Percentiles rank a stretch among this genome's conserved stretches.
phyloP scores from a whole-genome alignment of 2,113 vertebrate species.

The Campylorhamphus procurvoides region DNA sequence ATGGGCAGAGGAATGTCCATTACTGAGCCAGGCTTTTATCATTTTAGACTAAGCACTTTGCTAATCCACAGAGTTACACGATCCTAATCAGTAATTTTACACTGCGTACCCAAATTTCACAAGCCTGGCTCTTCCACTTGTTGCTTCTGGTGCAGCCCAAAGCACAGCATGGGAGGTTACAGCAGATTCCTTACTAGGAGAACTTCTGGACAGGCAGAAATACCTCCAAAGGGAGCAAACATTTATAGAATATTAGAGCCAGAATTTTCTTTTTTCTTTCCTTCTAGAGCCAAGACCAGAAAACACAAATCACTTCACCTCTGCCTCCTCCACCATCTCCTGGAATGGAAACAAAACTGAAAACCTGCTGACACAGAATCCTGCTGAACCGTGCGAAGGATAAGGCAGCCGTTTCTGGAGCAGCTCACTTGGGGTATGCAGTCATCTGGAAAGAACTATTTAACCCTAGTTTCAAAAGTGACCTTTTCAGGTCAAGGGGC shows the following conservation, averaged over 20 bases:
- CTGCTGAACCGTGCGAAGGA: neutral
- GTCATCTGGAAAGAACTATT: neutral
- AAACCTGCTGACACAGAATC: constrained; percentile 16
- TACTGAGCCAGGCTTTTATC: neutral
- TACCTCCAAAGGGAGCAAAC: neutral
- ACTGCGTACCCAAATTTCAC: neutral
- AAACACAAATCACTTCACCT: neutral
- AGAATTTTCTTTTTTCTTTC: neutral
- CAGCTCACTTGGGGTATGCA: neutral
- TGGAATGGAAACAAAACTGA: neutral
- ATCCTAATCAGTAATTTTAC: neutral
- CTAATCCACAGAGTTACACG: neutral
- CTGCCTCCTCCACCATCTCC: neutral
- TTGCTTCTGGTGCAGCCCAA: neutral
- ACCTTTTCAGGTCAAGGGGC: constrained; percentile 3
- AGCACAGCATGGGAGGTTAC: neutral
- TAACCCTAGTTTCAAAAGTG: neutral
- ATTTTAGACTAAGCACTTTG: neutral
- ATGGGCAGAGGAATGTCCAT: neutral
- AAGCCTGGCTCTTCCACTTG: neutral
- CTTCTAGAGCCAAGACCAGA: constrained; percentile 11
- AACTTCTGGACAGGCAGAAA: neutral
- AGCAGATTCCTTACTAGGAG: neutral
- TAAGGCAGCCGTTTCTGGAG: neutral
- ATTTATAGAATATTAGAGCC: neutral